A percentile compares a stretch with the other conserved stretches of the same genome.
These are phyloP conservation scores for Spilogale gracilis DNA, from an alignment of 2,113 vertebrate genomes.

Conservation along the genomic window DNA sequence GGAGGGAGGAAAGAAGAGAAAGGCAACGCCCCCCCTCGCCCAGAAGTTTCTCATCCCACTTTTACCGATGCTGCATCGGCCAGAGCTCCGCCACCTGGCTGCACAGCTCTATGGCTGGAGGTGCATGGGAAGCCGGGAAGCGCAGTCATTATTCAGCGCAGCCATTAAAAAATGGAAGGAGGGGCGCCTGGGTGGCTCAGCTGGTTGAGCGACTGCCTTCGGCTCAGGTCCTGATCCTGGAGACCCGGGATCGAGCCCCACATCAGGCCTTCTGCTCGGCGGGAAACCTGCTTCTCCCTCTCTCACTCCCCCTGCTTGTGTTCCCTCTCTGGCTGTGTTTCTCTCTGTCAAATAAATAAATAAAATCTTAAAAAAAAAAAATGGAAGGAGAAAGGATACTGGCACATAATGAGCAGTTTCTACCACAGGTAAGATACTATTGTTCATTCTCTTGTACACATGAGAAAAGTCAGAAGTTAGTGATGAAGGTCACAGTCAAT, in stretches of 20 bases:
- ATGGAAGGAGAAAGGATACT: neutral
- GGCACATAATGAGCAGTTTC: neutral
- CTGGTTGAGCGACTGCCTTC: no score
- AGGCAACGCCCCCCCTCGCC: neutral
- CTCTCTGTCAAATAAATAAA: no score
- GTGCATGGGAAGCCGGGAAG: neutral
- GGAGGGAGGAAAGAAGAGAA: neutral
- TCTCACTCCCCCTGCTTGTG: no score
- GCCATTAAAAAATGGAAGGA: no score
- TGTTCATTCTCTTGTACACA: neutral
- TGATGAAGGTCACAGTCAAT: neutral
- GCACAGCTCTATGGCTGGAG: neutral
- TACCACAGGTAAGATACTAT: neutral
- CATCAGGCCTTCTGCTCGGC: no score
- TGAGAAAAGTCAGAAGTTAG: neutral
- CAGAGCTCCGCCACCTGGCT: neutral
- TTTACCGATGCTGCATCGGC: neutral
- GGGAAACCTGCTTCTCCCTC: no score
- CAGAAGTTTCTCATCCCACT: neutral
- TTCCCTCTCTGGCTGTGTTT: no score
- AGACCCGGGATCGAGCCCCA: no score
- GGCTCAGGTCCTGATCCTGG: no score
- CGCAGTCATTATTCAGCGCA: neutral
- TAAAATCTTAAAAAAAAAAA: no score
- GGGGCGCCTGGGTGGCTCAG: no score